Percentiles rank a stretch among this genome's conserved stretches.
phyloP scores from a whole-genome alignment of 2,888 invertebrate species.

The Agrilus biguttatus region DNA sequence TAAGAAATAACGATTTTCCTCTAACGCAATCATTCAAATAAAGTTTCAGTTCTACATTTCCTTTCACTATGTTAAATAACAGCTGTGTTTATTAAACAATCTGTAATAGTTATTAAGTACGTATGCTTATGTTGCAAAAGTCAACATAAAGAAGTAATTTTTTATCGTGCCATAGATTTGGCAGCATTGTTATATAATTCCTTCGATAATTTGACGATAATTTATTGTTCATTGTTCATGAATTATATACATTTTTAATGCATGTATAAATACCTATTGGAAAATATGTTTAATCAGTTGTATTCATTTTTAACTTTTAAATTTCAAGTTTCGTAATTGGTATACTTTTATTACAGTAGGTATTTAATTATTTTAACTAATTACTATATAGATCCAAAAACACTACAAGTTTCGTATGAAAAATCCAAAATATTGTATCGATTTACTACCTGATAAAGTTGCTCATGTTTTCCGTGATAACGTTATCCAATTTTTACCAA shows the following conservation, averaged over 20 bases:
- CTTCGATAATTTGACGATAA: too few species aligned
- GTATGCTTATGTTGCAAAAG: too few species aligned
- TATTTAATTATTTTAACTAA: neutral
- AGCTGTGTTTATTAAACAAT: neutral
- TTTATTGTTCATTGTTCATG: too few species aligned
- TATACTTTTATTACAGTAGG: too few species aligned
- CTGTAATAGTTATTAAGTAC: too few species aligned
- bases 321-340: too few species aligned
- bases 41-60: neutral
- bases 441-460: slow-evolving; percentile 48
- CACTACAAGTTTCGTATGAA: slow-evolving; percentile 55
- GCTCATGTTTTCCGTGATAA: slow-evolving; percentile 48
- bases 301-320: too few species aligned
- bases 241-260: too few species aligned
- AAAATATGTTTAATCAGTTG: neutral
- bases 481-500: slow-evolving; percentile 53
- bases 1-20: slow-evolving; percentile 21
- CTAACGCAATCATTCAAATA: neutral
- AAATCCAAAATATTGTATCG: slow-evolving; percentile 45
- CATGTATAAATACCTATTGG: too few species aligned
- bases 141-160: too few species aligned
- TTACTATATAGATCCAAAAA: slow-evolving; percentile 44
- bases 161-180: too few species aligned
- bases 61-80: neutral
- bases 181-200: too few species aligned